A percentile compares a stretch with the other conserved stretches of the same genome.
phyloP scores from a whole-genome alignment of 2,113 vertebrate species.

The Cichladusa arquata region DNA sequence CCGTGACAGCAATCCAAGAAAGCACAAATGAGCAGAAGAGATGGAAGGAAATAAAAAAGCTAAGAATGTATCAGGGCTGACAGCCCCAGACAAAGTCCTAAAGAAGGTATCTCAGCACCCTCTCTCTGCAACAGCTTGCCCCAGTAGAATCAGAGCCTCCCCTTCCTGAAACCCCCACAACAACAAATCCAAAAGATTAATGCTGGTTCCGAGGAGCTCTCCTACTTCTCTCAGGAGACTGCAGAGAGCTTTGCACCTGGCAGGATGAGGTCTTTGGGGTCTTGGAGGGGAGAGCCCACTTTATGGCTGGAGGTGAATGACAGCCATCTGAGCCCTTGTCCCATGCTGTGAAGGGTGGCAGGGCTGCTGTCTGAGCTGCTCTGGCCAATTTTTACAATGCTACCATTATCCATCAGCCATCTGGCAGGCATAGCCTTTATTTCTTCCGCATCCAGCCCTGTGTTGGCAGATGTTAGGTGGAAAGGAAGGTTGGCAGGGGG shows the following conservation, averaged over 20 bases:
- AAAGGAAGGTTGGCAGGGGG: background rate
- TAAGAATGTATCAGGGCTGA: background rate
- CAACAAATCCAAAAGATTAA: background rate
- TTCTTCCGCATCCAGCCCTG: conserved; percentile 1
- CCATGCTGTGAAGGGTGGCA: conserved; percentile 37
- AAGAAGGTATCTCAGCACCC: background rate
- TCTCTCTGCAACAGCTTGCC: background rate
- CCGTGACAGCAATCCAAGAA: background rate
- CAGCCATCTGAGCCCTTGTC: background rate
- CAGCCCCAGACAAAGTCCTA: background rate
- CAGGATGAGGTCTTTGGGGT: background rate
- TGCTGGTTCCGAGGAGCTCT: background rate
- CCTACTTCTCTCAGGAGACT: background rate
- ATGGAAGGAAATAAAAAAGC: background rate
- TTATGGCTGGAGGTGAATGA: conserved; percentile 10
- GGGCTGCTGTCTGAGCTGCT: conserved; percentile 25
- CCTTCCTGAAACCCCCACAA: background rate
- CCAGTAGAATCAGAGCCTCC: background rate
- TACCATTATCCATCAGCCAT: conserved; percentile 42
- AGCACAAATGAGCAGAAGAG: background rate
- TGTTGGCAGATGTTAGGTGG: conserved; percentile 51
- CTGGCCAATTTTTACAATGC: conserved; percentile 48
- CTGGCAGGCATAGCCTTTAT: conserved; percentile 37
- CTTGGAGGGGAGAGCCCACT: background rate
- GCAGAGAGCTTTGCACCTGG: background rate